Evolutionary conservation across 2,797 vertebrate species (phyloP).

Genomic region (Poeciliopsis presidionis): DNA sequence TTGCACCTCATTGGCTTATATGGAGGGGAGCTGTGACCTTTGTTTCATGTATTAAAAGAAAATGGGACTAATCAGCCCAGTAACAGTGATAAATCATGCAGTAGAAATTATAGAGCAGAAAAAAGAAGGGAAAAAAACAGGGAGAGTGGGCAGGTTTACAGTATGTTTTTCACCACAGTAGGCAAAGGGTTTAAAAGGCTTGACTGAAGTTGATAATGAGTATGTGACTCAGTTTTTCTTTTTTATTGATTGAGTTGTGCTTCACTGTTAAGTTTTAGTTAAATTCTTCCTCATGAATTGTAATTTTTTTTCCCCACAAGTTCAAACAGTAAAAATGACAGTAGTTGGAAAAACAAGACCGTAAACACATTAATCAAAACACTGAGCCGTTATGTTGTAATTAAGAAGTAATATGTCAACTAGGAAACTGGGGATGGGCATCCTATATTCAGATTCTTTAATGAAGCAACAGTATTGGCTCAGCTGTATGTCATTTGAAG

Average conservation of each 20-base stretch:
- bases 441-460: background rate
- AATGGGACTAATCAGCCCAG: constrained; percentile 74
- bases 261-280: constrained; percentile 14
- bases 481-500: background rate
- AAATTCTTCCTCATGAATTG: constrained; percentile 28
- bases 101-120: constrained; percentile 52
- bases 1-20: constrained; percentile 72
- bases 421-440: background rate
- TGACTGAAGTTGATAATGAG: constrained; percentile 31
- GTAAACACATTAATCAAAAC: background rate
- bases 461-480: background rate
- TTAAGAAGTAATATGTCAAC: background rate
- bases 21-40: constrained; percentile 74
- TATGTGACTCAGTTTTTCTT: constrained; percentile 17
- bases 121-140: background rate
- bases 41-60: constrained; percentile 75
- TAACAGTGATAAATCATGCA: constrained; percentile 73
- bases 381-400: background rate
- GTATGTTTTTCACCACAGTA: constrained; percentile 33
- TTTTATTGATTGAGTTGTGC: constrained; percentile 27
- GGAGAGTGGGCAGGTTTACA: constrained; percentile 28
- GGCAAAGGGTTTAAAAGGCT: constrained; percentile 42
- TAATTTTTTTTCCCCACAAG: constrained; percentile 6
- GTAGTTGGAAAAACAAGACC: background rate
- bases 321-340: background rate